These are phyloP conservation scores for Stegana nigrithorax DNA, from an alignment of 2,888 invertebrate species.

Conservation along the genomic window DNA sequence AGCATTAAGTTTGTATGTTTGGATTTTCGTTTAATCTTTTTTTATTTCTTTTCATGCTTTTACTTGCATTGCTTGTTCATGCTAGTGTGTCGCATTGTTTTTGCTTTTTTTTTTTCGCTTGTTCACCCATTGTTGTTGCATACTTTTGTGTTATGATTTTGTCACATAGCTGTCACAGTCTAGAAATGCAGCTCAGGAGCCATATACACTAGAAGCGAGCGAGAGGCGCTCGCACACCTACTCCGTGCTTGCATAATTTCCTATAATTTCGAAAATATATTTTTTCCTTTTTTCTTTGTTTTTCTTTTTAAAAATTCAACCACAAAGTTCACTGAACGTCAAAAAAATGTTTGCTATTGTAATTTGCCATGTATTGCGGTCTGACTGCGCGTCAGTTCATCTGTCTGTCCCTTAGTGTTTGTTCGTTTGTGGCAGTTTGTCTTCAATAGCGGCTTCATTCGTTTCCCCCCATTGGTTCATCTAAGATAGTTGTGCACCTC, in stretches of 20 bases:
- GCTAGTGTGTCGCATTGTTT: constrained; percentile 4
- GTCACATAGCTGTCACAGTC: constrained; percentile 62
- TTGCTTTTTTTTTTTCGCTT: constrained; percentile 30
- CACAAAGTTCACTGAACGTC: constrained; percentile 65
- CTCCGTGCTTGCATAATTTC: constrained; percentile 58
- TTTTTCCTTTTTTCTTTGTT: constrained; percentile 18
- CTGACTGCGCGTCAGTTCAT: constrained; percentile 11
- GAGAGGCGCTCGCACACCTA: constrained; percentile 6
- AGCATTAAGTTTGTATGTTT: constrained; percentile 27
- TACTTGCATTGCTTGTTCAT: background rate
- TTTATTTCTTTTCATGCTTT: background rate
- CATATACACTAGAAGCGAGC: constrained; percentile 2
- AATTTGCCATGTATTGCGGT: no score
- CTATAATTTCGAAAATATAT: constrained; percentile 28
- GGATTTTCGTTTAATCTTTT: constrained; percentile 36
- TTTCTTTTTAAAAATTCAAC: constrained; percentile 23
- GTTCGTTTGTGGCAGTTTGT: constrained; percentile 28
- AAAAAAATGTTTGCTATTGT: constrained; percentile 42
- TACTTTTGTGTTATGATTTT: constrained; percentile 55
- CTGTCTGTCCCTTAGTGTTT: constrained; percentile 8
- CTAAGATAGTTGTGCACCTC: constrained; percentile 43
- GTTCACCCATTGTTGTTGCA: constrained; percentile 38
- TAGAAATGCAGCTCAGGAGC: constrained; percentile 30
- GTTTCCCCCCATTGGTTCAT: constrained; percentile 39
- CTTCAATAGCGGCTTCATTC: constrained; percentile 34